These are phyloP conservation scores for Galago senegalensis DNA, from an alignment of 2,797 vertebrate species.

Conservation along the genomic window DNA sequence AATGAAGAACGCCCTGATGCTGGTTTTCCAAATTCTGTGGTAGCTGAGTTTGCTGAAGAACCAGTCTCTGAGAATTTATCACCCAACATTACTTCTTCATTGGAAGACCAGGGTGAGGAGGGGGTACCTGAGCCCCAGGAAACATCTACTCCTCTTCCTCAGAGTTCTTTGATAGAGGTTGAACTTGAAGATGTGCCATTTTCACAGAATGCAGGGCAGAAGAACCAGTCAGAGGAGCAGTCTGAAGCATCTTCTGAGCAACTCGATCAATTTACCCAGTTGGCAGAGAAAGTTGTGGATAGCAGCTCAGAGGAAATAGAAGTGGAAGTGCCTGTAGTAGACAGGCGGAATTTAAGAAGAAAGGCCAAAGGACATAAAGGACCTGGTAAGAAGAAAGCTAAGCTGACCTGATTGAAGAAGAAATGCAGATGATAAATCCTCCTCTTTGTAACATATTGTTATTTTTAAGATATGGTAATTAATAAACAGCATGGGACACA, in stretches of 20 bases:
- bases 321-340: slow-evolving; percentile 89
- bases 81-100: slow-evolving; percentile 81
- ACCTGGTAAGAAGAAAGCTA: slow-evolving; percentile 92
- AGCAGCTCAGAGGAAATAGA: slow-evolving; percentile 91
- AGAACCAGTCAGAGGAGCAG: slow-evolving; percentile 88
- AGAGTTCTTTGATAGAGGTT: slow-evolving; percentile 88
- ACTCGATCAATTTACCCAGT: slow-evolving; percentile 80
- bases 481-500: slow-evolving; percentile 81
- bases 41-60: slow-evolving; percentile 84
- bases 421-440: slow-evolving; percentile 61
- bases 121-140: slow-evolving; percentile 84
- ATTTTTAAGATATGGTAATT: slow-evolving; percentile 83
- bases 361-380: slow-evolving; percentile 92
- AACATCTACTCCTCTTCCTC: slow-evolving; percentile 79
- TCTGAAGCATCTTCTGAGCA: slow-evolving; percentile 86
- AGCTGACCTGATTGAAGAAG: slow-evolving; percentile 84
- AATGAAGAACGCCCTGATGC: slow-evolving; percentile 87
- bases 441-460: slow-evolving; percentile 86
- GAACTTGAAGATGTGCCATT: slow-evolving; percentile 89
- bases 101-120: slow-evolving; percentile 88
- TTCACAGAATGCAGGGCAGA: slow-evolving; percentile 87
- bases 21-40: slow-evolving; percentile 82
- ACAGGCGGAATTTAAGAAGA: slow-evolving; percentile 91
- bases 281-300: slow-evolving; percentile 87
- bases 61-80: slow-evolving; percentile 85